Base-by-base conservation (phyloP, 1,140 invertebrate genomes). In the Mercenaria mercenaria region DNA sequence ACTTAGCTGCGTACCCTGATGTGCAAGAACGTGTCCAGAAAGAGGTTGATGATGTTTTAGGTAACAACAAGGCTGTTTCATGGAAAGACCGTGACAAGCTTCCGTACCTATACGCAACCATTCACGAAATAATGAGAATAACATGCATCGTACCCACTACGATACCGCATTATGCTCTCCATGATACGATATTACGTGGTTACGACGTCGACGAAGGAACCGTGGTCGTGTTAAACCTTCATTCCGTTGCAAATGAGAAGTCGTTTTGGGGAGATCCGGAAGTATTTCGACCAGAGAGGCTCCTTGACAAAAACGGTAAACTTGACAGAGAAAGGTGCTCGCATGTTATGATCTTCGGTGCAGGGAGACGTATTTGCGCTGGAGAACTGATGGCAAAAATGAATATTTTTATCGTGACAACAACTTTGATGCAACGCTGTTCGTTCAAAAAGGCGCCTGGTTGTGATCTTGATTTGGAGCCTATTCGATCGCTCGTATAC, bases 21-120 rank as follows among this genome's bases (percentile, higher is more conserved):
- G 97, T 97, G 0, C 98, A 98, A 94, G 96, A 96, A 39, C 97
- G 97, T 11, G 97, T 99, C 0, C 98, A 98, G 95, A 97, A 98
- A 79, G 98, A 99, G 95, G 96, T 99, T 23, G 82, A 91, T 29
- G 95, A 97, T 82, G 97, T 99, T 0, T 97, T 99, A 23, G 98
- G 98, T 32, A 97, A 97, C 37, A 56, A 92, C 8, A 97, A 98
- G 34, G 96, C 98, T 93, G 98, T 98, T 0, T 97, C 96, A n/a
- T 96, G 99, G 1, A 97, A 98, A 91, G 98, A 99, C 94, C 96
- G 90, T 41, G 37, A 29, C 13, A 59, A 77, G 10, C 59, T 95
- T 81, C 90, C 91, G 23, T 95, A 91, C 80, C 91, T 92, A 8
- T 90, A 94, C 26, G 94, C 95, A 0, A 83, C 89, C 8, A 82